phyloP scores from a whole-genome alignment of 2,797 vertebrate species.

The Merluccius polli region DNA sequence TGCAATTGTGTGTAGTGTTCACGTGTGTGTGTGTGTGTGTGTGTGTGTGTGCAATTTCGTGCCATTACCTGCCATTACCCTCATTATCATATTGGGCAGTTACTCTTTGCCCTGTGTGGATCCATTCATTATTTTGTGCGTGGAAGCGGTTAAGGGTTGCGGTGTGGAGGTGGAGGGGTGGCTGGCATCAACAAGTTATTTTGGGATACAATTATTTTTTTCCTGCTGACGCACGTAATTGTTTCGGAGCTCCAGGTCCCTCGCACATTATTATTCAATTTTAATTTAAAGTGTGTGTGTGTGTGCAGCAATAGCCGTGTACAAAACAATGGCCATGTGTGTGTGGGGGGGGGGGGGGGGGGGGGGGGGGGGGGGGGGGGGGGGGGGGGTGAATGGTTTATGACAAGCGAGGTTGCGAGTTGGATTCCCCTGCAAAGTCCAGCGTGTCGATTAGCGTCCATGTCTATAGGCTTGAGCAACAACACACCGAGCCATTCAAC shows the following conservation, averaged over 20 bases:
- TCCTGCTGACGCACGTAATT: constrained; percentile 59
- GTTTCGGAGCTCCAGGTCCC: constrained; percentile 30
- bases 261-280: constrained; percentile 23
- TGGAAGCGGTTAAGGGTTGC: neutral
- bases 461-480: neutral
- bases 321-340: neutral
- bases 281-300: constrained; percentile 1
- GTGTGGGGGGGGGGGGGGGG: neutral
- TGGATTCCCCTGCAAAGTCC: neutral
- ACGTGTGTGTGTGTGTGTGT: constrained; percentile 13
- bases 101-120: neutral
- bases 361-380: too few species aligned
- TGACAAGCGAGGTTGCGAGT: neutral
- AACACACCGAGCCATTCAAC: neutral
- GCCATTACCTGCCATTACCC: neutral
- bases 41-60: neutral
- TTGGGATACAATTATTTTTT: constrained; percentile 65
- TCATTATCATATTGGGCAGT: neutral
- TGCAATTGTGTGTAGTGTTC: constrained; percentile 6
- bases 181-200: constrained; percentile 48
- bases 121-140: neutral
- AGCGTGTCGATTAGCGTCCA: neutral
- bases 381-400: neutral
- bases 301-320: neutral
- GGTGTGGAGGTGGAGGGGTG: neutral